These are phyloP conservation scores for Drosophila pseudotakahashii DNA, from an alignment of 2,888 invertebrate genomes.

Conservation along the genomic window DNA sequence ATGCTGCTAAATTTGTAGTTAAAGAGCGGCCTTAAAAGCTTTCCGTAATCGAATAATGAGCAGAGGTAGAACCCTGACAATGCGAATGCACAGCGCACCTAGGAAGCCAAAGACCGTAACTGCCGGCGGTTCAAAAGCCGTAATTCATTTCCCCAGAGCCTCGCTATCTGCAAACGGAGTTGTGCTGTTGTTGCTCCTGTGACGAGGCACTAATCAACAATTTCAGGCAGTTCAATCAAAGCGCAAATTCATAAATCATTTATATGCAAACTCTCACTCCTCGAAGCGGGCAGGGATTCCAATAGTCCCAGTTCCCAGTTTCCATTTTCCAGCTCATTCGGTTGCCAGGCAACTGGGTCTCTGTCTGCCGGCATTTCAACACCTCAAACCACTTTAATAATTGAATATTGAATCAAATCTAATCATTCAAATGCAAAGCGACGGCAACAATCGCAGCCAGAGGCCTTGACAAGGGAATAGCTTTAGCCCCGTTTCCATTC, in stretches of 20 bases:
- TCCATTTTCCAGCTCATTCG: constrained; percentile 12
- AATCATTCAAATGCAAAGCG: constrained; percentile 77
- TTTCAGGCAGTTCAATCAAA: constrained; percentile 73
- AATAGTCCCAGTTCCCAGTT: constrained; percentile 20
- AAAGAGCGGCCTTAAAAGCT: constrained; percentile 4
- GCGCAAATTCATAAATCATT: constrained; percentile 78
- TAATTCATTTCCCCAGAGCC: constrained; percentile 70
- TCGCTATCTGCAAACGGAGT: constrained; percentile 8
- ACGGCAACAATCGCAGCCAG: constrained; percentile 29
- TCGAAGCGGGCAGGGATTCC: constrained; percentile 17
- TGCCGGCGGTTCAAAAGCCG: constrained; percentile 49
- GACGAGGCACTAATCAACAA: constrained; percentile 74
- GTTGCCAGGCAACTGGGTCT: constrained; percentile 21
- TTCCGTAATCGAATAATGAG: constrained; percentile 58
- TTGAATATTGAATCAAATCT: constrained; percentile 79
- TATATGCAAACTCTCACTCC: constrained; percentile 54
- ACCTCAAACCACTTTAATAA: constrained; percentile 77
- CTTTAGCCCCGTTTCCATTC: constrained; percentile 24
- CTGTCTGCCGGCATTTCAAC: constrained; percentile 68
- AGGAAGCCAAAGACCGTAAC: constrained; percentile 20
- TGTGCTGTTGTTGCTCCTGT: constrained; percentile 54
- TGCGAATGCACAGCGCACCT: constrained; percentile 20
- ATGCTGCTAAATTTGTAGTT: neutral
- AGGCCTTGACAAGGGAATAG: constrained; percentile 51
- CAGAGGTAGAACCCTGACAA: constrained; percentile 6